Conservation (phyloP, 2,888 invertebrate species). For the Macropis europaea region DNA sequence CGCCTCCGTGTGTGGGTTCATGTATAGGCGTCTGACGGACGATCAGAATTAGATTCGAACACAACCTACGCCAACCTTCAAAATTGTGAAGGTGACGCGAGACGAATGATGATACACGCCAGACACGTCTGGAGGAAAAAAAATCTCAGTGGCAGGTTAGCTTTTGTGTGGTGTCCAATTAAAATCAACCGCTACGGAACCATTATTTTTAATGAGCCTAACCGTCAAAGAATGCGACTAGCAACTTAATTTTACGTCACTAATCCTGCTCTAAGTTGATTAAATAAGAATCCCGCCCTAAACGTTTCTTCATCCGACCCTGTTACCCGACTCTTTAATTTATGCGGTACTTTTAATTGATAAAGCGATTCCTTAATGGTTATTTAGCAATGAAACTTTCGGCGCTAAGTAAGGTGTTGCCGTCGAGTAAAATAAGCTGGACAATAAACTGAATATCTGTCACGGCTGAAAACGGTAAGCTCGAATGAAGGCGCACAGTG, state of each 20-base stretch:
- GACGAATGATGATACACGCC: slow-evolving; percentile 34
- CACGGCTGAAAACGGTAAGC: not conserved
- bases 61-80: slow-evolving; percentile 65
- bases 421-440: no score
- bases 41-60: slow-evolving; percentile 52
- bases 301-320: no score
- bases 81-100: slow-evolving; percentile 61
- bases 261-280: not conserved
- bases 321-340: no score
- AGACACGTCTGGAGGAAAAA: slow-evolving; percentile 40
- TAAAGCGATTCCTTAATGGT: no score
- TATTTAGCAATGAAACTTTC: not conserved
- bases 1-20: not conserved
- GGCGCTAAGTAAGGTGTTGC: no score
- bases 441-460: not conserved
- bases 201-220: slow-evolving; percentile 36
- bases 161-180: slow-evolving; percentile 27
- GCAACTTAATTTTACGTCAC: not conserved
- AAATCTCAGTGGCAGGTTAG: slow-evolving; percentile 10
- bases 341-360: no score
- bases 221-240: not conserved
- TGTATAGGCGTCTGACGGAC: not conserved
- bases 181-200: slow-evolving; percentile 17
- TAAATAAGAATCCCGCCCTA: not conserved
- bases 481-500: not conserved